Evolutionary conservation across 2,113 vertebrate species (phyloP).

Genomic region (Corythaeola cristata): DNA sequence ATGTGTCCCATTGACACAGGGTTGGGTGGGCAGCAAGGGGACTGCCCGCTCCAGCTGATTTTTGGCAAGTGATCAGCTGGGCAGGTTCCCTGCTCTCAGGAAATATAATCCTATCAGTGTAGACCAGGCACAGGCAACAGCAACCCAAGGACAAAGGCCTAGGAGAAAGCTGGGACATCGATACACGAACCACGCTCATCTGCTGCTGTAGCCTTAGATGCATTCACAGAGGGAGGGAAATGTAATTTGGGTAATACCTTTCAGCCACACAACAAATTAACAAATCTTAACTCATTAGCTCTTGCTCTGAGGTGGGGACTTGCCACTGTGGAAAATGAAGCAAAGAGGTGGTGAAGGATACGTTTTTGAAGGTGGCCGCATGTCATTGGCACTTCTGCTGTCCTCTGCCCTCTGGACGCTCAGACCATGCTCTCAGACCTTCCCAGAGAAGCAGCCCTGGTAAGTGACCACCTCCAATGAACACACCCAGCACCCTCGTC

Average conservation of each 20-base stretch:
- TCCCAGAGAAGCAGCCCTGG: not conserved
- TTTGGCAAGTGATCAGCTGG: not conserved
- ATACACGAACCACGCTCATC: not conserved
- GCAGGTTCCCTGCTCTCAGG: not conserved
- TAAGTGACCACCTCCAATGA: not conserved
- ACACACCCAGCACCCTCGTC: not conserved
- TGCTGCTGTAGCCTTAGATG: not conserved
- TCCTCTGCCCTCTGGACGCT: not conserved
- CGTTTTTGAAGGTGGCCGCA: not conserved
- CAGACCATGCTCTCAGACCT: not conserved
- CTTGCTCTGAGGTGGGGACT: not conserved
- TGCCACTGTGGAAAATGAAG: not conserved
- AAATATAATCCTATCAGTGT: not conserved
- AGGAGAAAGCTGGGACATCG: not conserved
- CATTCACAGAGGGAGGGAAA: not conserved
- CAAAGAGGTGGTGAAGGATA: not conserved
- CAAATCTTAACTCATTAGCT: not conserved
- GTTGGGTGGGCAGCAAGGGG: not conserved
- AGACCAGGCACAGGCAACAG: not conserved
- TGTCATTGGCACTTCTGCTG: not conserved
- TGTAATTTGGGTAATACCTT: not conserved
- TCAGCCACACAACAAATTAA: not conserved
- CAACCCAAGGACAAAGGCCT: not conserved
- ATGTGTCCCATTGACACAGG: not conserved
- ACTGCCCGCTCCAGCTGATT: not conserved